Evolutionary conservation across 1,140 invertebrate species (phyloP).

Genomic region (Probaryconus sp.): DNA sequence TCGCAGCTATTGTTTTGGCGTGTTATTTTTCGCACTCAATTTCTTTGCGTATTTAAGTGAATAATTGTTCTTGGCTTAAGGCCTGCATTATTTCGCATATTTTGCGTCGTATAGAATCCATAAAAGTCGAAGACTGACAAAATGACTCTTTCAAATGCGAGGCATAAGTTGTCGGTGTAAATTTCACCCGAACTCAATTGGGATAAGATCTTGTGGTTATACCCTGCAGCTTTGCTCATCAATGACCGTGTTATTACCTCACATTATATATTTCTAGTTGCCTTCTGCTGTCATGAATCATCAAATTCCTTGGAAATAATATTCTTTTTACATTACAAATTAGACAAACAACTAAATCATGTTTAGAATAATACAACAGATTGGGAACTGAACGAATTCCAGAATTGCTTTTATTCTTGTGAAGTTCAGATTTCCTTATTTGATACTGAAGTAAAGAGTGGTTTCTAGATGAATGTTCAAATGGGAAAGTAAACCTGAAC

Average conservation of each 20-base stretch:
- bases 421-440: no score
- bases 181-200: constrained; percentile 4
- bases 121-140: constrained; percentile 27
- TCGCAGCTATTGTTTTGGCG: constrained; percentile 5
- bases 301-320: constrained; percentile 9
- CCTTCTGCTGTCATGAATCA: constrained; percentile 25
- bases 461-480: no score
- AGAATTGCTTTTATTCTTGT: no score
- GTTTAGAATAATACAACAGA: not conserved
- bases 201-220: constrained; percentile 40
- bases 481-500: no score
- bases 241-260: constrained; percentile 47
- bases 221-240: constrained; percentile 31
- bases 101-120: constrained; percentile 19
- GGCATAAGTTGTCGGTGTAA: not conserved
- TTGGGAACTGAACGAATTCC: no score
- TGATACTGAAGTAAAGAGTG: no score
- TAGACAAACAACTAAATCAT: not conserved
- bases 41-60: constrained; percentile 23
- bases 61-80: constrained; percentile 24
- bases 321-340: not conserved
- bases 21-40: constrained; percentile 44
- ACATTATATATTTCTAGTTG: constrained; percentile 39
- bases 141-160: constrained; percentile 11
- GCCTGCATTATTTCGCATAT: constrained; percentile 1